Percentiles rank a stretch among this genome's conserved stretches.
Evolutionary conservation across 2,888 invertebrate species (phyloP).

Genomic region (Galerucella nymphaeae): DNA sequence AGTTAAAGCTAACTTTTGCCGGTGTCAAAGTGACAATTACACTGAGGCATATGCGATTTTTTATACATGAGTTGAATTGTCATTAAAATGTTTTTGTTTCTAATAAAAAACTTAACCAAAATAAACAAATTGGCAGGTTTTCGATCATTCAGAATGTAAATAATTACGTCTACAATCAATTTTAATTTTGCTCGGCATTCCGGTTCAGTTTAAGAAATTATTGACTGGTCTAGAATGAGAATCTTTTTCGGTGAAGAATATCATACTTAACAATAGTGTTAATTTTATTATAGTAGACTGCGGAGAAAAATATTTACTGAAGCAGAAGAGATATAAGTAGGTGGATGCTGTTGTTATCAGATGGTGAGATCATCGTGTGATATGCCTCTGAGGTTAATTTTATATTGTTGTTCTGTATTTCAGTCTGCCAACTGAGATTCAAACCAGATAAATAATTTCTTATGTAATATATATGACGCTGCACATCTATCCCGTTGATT

Average conservation of each 20-base stretch:
- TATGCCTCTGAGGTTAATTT: conserved; percentile 30
- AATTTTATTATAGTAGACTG: conserved; percentile 33
- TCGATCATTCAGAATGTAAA: too few relatives aligned
- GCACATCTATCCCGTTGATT: background rate
- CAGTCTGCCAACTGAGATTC: conserved; percentile 3
- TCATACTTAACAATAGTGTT: conserved; percentile 30
- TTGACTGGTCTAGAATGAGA: conserved; percentile 7
- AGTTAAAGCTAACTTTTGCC: too few relatives aligned
- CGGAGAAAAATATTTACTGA: conserved; percentile 31
- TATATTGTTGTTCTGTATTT: conserved; percentile 15
- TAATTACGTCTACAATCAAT: too few relatives aligned
- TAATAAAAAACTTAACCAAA: too few relatives aligned
- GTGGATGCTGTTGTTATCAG: conserved; percentile 31
- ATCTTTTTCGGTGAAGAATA: conserved; percentile 25
- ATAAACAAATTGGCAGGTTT: too few relatives aligned
- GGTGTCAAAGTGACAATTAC: too few relatives aligned
- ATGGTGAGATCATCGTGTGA: conserved; percentile 9
- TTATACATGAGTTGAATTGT: too few relatives aligned
- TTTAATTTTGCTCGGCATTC: too few relatives aligned
- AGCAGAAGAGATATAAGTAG: conserved; percentile 29
- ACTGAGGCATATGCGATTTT: too few relatives aligned
- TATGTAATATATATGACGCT: conserved; percentile 2
- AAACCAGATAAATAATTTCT: conserved; percentile 7
- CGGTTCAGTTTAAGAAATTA: too few relatives aligned
- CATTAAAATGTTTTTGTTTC: too few relatives aligned